Percentiles rank a stretch among this genome's conserved stretches.
Conservation (phyloP, 64 coral and sea anemone genomes). For the Orbicella faveolata region DNA sequence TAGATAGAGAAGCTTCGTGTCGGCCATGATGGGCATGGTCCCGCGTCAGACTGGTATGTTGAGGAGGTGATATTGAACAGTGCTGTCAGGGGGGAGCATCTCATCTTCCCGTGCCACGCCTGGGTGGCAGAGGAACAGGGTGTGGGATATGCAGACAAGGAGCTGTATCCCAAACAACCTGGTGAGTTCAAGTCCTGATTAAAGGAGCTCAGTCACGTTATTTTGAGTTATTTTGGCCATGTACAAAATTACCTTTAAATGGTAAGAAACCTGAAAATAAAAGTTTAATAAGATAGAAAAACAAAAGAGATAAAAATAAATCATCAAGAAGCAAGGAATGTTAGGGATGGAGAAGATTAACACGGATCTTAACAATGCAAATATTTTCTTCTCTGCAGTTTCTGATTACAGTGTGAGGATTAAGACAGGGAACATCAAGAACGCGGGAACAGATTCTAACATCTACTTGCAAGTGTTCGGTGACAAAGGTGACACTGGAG, state of each 20-base stretch:
- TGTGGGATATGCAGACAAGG: constrained; percentile 70
- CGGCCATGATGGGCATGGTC: constrained; percentile 87
- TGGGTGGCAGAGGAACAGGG: constrained; percentile 82
- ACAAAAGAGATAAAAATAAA: no score
- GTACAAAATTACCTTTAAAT: no score
- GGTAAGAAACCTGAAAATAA: no score
- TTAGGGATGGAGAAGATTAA: no score
- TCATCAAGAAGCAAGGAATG: no score
- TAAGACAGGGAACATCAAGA: constrained; percentile 80
- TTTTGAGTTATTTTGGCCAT: no score
- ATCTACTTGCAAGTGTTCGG: constrained; percentile 95
- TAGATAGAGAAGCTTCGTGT: constrained; percentile 87
- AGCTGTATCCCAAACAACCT: constrained; percentile 72
- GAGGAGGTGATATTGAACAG: constrained; percentile 89
- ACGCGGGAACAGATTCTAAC: constrained; percentile 84
- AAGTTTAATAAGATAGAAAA: no score
- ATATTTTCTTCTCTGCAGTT: constrained; percentile 47
- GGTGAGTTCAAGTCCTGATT: constrained; percentile 18
- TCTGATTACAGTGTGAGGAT: constrained; percentile 79
- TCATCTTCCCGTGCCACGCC: constrained; percentile 82
- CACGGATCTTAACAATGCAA: no score
- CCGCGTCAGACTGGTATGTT: constrained; percentile 77
- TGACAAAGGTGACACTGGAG: constrained; percentile 87
- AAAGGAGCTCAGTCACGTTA: no score
- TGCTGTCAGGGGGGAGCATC: constrained; percentile 82